Conservation (phyloP, 2,113 vertebrate genomes). For the Bubo blakistoni region DNA sequence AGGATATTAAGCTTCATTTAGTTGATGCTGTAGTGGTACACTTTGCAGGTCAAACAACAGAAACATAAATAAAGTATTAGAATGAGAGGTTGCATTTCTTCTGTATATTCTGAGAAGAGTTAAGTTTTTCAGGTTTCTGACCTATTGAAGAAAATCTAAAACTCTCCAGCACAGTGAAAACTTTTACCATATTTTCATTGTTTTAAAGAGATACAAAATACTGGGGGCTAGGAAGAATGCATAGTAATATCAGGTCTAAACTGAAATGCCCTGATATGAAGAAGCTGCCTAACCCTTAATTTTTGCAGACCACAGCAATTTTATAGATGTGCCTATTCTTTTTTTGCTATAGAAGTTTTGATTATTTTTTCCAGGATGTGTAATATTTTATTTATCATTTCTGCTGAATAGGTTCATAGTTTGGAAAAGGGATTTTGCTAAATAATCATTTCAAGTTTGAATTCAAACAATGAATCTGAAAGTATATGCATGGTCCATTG, state of each 20-base stretch:
- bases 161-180: background rate
- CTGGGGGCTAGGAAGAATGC: background rate
- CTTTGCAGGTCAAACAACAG: background rate
- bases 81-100: background rate
- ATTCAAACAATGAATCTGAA: slow-evolving; percentile 59
- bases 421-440: slow-evolving; percentile 39
- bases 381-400: slow-evolving; percentile 1
- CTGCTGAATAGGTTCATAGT: slow-evolving; percentile 73
- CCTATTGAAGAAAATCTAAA: background rate
- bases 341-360: background rate
- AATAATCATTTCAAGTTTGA: slow-evolving; percentile 31
- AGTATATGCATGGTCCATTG: slow-evolving; percentile 56
- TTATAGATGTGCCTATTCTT: background rate
- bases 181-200: background rate
- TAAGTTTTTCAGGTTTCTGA: background rate
- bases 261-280: background rate
- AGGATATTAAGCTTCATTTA: background rate
- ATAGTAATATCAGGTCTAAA: background rate
- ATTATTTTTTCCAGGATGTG: background rate
- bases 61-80: background rate
- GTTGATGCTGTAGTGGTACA: background rate
- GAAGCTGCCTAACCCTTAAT: background rate
- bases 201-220: background rate
- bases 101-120: background rate
- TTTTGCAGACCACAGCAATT: background rate